Conservation (phyloP, 2,888 invertebrate species). For the Parnassius glacialis region DNA sequence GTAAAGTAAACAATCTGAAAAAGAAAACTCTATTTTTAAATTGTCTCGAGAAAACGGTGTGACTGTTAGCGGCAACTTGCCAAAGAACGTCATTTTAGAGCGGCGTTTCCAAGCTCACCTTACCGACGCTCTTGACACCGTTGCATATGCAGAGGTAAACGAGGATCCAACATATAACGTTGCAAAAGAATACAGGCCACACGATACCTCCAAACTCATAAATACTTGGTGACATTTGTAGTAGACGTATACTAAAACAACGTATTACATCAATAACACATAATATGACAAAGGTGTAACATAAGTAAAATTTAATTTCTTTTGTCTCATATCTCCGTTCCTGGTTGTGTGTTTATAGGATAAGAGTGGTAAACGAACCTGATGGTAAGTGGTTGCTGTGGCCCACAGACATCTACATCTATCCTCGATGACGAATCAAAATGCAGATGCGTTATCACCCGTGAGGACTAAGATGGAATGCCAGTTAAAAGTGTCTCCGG, state of each 20-base stretch:
- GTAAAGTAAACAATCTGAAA: slow-evolving; percentile 89
- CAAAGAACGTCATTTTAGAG: slow-evolving; percentile 38
- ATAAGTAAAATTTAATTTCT: slow-evolving; percentile 36
- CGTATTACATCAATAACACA: too few relatives aligned
- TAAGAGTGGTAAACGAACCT: too few relatives aligned
- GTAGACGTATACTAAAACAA: slow-evolving; percentile 85
- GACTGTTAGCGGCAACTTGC: slow-evolving; percentile 43
- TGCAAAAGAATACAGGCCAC: slow-evolving; percentile 88
- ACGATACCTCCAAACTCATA: slow-evolving; percentile 88
- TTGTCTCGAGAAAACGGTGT: slow-evolving; percentile 33
- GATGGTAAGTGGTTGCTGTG: too few relatives aligned
- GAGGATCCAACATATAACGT: slow-evolving; percentile 88
- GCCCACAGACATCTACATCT: too few relatives aligned
- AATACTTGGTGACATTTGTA: slow-evolving; percentile 88
- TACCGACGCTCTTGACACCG: slow-evolving; percentile 93
- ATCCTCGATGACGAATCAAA: too few relatives aligned
- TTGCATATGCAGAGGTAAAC: slow-evolving; percentile 92
- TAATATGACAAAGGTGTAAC: too few relatives aligned
- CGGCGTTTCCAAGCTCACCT: slow-evolving; percentile 71
- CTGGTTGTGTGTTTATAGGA: too few relatives aligned
- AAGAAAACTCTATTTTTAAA: slow-evolving; percentile 34
- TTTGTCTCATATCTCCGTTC: too few relatives aligned
- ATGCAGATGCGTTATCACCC: too few relatives aligned
- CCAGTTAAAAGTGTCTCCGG: too few relatives aligned
- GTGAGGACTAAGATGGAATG: too few relatives aligned